Conservation (phyloP, 2,888 invertebrate species). For the Halictus ligatus region DNA sequence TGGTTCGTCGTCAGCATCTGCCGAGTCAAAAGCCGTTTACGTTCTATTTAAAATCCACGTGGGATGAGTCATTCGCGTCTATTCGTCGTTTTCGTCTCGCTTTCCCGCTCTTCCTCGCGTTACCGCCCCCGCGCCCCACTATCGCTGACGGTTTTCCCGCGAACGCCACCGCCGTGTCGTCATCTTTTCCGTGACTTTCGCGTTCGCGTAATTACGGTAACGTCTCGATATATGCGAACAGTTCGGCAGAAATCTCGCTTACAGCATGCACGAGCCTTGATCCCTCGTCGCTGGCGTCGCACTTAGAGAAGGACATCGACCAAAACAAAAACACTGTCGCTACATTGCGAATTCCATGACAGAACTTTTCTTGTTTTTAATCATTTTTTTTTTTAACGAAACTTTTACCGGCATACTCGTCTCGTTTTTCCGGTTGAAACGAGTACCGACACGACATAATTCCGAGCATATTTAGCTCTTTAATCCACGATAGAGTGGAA, state of each 20-base stretch:
- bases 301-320: background rate
- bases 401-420: no score
- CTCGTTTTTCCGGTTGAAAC: no score
- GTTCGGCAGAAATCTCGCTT: no score
- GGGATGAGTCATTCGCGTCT: conserved; percentile 62
- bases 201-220: background rate
- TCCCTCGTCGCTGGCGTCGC: background rate
- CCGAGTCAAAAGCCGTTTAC: conserved; percentile 73
- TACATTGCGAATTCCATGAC: no score
- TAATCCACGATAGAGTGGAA: no score
- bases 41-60: conserved; percentile 79
- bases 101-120: conserved; percentile 12
- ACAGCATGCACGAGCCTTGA: background rate
- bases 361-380: no score
- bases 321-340: background rate
- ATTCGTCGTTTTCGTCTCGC: conserved; percentile 37
- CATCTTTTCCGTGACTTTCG: conserved; percentile 25
- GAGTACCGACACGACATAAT: no score
- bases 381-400: no score
- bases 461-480: no score
- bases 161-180: background rate
- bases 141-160: conserved; percentile 11
- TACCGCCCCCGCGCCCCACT: conserved; percentile 8
- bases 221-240: background rate
- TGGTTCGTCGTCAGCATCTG: conserved; percentile 83